Evolutionary conservation across 2,797 vertebrate species (phyloP).

Genomic region (Gambusia yucatana): DNA sequence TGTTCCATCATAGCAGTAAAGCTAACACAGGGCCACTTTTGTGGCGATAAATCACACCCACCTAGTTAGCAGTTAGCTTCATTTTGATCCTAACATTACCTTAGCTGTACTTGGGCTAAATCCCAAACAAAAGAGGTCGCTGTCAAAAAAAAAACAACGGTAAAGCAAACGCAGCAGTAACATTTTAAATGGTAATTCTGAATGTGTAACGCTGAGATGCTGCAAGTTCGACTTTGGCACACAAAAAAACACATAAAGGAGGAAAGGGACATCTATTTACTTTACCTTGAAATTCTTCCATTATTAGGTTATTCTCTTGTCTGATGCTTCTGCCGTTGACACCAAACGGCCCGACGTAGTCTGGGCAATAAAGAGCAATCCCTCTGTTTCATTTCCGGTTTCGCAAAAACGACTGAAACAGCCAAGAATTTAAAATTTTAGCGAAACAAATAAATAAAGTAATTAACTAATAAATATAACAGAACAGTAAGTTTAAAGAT

Average conservation of each 20-base stretch:
- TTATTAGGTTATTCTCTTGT: conserved; percentile 53
- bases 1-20: conserved; percentile 9
- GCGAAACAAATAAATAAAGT: background rate
- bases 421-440: background rate
- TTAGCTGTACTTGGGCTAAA: conserved; percentile 59
- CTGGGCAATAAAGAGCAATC: conserved; percentile 2
- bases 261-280: background rate
- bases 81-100: conserved; percentile 54
- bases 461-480: background rate
- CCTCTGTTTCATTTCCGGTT: conserved; percentile 24
- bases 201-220: rapidly evolving
- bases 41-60: conserved; percentile 50
- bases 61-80: conserved; percentile 39
- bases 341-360: background rate
- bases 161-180: background rate
- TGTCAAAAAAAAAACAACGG: background rate
- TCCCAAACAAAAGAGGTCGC: conserved; percentile 46
- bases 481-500: background rate
- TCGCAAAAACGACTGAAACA: background rate
- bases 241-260: background rate
- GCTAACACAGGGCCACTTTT: conserved; percentile 38
- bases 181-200: rapidly evolving
- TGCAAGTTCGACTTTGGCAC: background rate
- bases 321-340: conserved; percentile 48
- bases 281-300: conserved; percentile 76